Conservation (phyloP, 2,797 vertebrate species). For the Sebastes miniatus region DNA sequence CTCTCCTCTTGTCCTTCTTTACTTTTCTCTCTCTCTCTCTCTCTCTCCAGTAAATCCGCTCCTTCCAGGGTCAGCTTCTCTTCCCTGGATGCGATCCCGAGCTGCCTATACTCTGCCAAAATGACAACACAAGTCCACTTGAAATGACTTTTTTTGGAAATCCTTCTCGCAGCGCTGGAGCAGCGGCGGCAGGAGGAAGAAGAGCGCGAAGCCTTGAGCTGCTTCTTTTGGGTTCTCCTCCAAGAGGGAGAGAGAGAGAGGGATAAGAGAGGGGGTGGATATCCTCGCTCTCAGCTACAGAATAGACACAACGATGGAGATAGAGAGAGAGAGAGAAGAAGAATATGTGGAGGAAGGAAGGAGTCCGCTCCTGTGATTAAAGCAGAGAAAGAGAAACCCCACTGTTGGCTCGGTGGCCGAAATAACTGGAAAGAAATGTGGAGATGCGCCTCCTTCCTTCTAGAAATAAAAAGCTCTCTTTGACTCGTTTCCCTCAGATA, state of each 20-base stretch:
- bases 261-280: not conserved
- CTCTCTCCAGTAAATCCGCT: not conserved
- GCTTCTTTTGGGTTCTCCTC: conserved; percentile 35
- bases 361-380: conserved; percentile 5
- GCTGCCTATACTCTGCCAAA: not conserved
- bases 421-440: not conserved
- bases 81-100: not conserved
- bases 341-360: not conserved
- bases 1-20: not conserved
- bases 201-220: conserved; percentile 4
- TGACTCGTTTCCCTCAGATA: conserved; percentile 15
- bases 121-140: conserved; percentile 25
- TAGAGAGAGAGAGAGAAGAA: not conserved
- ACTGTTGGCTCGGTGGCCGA: conserved; percentile 23
- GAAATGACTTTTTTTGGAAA: conserved; percentile 34
- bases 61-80: conserved; percentile 5
- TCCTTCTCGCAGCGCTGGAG: conserved; percentile 8
- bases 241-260: not conserved
- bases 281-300: not conserved
- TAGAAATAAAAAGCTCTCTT: conserved; percentile 17
- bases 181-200: not conserved
- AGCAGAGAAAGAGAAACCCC: not conserved
- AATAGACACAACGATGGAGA: not conserved
- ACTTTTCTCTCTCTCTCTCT: conserved; percentile 6
- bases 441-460: not conserved